A percentile compares a stretch with the other conserved stretches of the same genome.
These are phyloP conservation scores for Ranitomeya variabilis DNA, from an alignment of 2,113 vertebrate genomes.

Conservation along the genomic window DNA sequence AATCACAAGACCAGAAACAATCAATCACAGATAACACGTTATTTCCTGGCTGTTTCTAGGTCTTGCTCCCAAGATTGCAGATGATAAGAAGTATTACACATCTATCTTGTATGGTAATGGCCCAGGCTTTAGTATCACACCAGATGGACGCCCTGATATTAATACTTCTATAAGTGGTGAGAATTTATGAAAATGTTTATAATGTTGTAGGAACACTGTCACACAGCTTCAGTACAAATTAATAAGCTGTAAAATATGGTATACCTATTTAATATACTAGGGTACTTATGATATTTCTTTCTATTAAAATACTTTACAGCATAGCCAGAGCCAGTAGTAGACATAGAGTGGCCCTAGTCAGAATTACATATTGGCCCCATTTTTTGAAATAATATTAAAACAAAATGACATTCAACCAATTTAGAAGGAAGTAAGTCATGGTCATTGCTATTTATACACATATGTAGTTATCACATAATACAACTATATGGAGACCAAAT, in stretches of 20 bases:
- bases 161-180: not conserved
- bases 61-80: not conserved
- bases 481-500: too few species aligned
- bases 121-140: not conserved
- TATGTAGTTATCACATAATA: too few species aligned
- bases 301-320: too few species aligned
- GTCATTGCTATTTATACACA: too few species aligned
- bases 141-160: not conserved
- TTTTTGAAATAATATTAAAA: too few species aligned
- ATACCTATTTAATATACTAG: not conserved
- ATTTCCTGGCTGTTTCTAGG: not conserved
- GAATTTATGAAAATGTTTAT: not conserved
- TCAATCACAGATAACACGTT: not conserved
- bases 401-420: too few species aligned
- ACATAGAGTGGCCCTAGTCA: too few species aligned
- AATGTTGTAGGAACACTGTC: not conserved
- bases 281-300: too few species aligned
- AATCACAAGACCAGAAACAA: not conserved
- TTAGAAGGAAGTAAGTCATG: too few species aligned
- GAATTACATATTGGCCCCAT: too few species aligned
- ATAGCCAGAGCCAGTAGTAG: too few species aligned
- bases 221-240: not conserved
- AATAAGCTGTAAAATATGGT: not conserved
- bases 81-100: not conserved
- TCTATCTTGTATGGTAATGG: slow-evolving; percentile 8